Evolutionary conservation across 2,797 vertebrate species (phyloP).

Genomic region (Characodon lateralis): DNA sequence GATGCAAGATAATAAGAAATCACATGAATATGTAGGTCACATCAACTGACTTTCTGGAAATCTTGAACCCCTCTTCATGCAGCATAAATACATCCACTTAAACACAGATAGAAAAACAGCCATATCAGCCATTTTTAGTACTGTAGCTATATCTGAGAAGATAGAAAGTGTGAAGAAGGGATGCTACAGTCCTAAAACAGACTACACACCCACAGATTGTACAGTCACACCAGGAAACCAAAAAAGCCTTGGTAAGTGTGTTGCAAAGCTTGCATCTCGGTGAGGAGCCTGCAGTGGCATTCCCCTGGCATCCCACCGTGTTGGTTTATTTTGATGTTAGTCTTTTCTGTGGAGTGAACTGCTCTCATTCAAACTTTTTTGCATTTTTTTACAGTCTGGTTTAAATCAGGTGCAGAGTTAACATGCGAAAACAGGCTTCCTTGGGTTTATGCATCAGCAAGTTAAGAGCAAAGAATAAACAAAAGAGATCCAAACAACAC

Average conservation of each 20-base stretch:
- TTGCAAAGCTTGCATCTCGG: slow-evolving; percentile 51
- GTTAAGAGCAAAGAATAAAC: slow-evolving; percentile 30
- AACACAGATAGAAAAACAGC: slow-evolving; percentile 24
- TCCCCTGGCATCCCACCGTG: slow-evolving; percentile 57
- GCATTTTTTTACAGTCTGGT: slow-evolving; percentile 48
- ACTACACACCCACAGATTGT: slow-evolving; percentile 21
- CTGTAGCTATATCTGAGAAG: slow-evolving; percentile 48
- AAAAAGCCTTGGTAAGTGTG: slow-evolving; percentile 56
- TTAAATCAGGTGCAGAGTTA: slow-evolving; percentile 58
- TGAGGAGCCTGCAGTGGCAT: slow-evolving; percentile 50
- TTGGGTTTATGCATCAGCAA: slow-evolving; percentile 41
- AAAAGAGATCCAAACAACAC: slow-evolving; percentile 45
- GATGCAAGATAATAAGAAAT: slow-evolving; percentile 77
- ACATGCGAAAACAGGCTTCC: slow-evolving; percentile 39
- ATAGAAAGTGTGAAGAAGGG: slow-evolving; percentile 33
- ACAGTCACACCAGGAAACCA: slow-evolving; percentile 44
- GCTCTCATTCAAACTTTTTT: slow-evolving; percentile 39
- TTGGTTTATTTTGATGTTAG: slow-evolving; percentile 61
- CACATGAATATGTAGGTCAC: slow-evolving; percentile 83
- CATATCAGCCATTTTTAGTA: slow-evolving; percentile 59
- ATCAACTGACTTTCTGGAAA: slow-evolving; percentile 76
- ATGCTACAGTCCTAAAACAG: slow-evolving; percentile 53
- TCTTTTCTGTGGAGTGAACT: slow-evolving; percentile 35
- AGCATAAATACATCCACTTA: slow-evolving; percentile 40
- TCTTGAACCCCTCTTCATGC: slow-evolving; percentile 58